Conservation (phyloP, 2,888 invertebrate genomes). For the Chrysodeixis includens region DNA sequence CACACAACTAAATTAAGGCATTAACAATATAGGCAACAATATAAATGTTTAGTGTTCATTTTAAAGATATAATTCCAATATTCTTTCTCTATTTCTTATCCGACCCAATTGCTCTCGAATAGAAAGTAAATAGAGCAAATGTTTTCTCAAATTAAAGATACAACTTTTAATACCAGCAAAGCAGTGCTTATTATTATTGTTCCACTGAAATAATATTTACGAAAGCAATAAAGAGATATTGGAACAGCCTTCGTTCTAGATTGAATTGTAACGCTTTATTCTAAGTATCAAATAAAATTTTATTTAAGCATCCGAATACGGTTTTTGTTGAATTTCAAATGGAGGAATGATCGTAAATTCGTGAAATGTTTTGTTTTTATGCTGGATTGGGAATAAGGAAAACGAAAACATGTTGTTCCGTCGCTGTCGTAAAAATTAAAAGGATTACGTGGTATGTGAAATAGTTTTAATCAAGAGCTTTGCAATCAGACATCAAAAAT, state of each 20-base stretch:
- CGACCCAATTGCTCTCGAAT: background rate
- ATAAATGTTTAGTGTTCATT: background rate
- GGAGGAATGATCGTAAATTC: slow-evolving; percentile 34
- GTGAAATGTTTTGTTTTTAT: slow-evolving; percentile 29
- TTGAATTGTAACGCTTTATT: slow-evolving; percentile 41
- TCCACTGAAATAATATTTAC: slow-evolving; percentile 28
- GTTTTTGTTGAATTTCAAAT: slow-evolving; percentile 43
- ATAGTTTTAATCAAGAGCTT: background rate
- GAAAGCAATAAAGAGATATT: slow-evolving; percentile 41
- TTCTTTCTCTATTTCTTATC: slow-evolving; percentile 1
- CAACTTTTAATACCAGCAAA: background rate
- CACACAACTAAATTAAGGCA: background rate
- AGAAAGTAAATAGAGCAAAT: slow-evolving; percentile 7
- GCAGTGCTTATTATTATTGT: slow-evolving; percentile 21
- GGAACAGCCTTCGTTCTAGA: slow-evolving; percentile 19
- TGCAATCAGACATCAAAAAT: too few species aligned
- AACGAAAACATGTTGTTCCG: slow-evolving; percentile 13
- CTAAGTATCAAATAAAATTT: slow-evolving; percentile 41
- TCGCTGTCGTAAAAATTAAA: slow-evolving; percentile 2
- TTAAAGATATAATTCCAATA: background rate
- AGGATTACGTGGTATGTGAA: background rate
- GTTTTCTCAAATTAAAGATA: slow-evolving; percentile 11
- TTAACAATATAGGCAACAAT: background rate
- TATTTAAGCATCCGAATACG: slow-evolving; percentile 23
- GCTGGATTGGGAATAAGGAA: slow-evolving; percentile 7